phyloP scores from a whole-genome alignment of 2,888 invertebrate genomes.

The Hypena proboscidalis region DNA sequence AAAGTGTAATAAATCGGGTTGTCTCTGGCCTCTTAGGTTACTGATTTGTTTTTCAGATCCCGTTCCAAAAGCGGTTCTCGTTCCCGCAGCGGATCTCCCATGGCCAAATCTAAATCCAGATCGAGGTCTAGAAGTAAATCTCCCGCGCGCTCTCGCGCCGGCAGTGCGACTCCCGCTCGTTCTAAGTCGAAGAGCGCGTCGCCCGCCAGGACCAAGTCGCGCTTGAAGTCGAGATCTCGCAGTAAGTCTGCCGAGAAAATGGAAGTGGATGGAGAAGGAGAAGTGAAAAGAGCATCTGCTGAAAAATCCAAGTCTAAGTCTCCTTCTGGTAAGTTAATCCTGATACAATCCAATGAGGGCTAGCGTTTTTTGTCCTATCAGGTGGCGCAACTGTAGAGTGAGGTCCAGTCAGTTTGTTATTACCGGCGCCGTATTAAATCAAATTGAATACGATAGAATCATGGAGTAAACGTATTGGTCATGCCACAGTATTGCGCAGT shows the following conservation, averaged over 20 bases:
- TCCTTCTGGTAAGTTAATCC: slow-evolving; percentile 39
- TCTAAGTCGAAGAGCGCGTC: slow-evolving; percentile 20
- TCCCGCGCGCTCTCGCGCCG: slow-evolving; percentile 39
- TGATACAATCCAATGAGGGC: background rate
- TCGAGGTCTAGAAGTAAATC: slow-evolving; percentile 55
- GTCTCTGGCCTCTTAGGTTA: no score
- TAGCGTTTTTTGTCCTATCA: no score
- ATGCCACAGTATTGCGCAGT: no score
- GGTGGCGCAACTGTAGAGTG: no score
- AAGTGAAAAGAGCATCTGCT: slow-evolving; percentile 20
- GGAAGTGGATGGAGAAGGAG: slow-evolving; percentile 45
- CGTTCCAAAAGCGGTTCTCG: slow-evolving; percentile 33
- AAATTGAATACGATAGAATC: no score
- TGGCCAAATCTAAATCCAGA: slow-evolving; percentile 43
- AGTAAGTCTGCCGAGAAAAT: slow-evolving; percentile 48
- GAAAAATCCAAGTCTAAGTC: slow-evolving; percentile 35
- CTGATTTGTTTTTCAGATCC: slow-evolving; percentile 4
- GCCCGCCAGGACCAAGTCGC: background rate
- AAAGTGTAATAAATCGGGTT: no score
- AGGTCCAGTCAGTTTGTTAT: no score
- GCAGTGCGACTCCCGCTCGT: slow-evolving; percentile 35
- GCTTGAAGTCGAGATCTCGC: slow-evolving; percentile 25
- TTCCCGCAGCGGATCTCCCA: slow-evolving; percentile 51
- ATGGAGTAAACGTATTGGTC: no score
- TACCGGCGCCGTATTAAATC: no score